Evolutionary conservation across 2,113 vertebrate genomes (phyloP).

Genomic region (Apus apus): DNA sequence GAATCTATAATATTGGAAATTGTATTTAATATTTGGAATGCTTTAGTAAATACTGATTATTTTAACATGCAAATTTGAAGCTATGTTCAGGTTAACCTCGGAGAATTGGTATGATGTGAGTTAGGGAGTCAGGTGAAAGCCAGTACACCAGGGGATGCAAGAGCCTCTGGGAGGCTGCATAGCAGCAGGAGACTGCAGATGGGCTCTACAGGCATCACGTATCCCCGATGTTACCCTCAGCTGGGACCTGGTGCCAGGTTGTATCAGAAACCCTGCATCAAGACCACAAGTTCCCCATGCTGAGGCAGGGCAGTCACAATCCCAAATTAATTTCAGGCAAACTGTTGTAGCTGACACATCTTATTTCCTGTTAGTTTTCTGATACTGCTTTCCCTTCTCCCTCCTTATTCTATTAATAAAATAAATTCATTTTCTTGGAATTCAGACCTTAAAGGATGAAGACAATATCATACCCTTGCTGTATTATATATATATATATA

Average conservation of each 20-base stretch:
- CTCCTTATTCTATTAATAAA: background rate
- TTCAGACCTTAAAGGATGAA: background rate
- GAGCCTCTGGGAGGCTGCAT: background rate
- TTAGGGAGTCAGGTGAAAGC: background rate
- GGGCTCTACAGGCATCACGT: background rate
- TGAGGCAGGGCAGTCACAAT: background rate
- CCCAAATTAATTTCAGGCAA: background rate
- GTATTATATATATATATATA: background rate
- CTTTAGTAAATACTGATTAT: background rate
- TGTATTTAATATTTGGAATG: background rate
- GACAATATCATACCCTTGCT: background rate
- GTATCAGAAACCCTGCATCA: background rate
- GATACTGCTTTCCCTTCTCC: background rate
- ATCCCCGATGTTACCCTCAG: background rate
- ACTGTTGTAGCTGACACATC: background rate
- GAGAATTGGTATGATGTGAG: background rate
- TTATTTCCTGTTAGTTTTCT: background rate
- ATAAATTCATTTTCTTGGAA: background rate
- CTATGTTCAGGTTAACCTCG: background rate
- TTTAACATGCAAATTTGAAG: background rate
- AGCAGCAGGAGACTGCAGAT: background rate
- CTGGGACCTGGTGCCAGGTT: rapidly evolving
- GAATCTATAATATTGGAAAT: background rate
- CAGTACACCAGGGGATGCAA: rapidly evolving
- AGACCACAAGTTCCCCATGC: rapidly evolving